Conservation (phyloP, 2,113 vertebrate species). For the Machaerirhynchus nigripectus region DNA sequence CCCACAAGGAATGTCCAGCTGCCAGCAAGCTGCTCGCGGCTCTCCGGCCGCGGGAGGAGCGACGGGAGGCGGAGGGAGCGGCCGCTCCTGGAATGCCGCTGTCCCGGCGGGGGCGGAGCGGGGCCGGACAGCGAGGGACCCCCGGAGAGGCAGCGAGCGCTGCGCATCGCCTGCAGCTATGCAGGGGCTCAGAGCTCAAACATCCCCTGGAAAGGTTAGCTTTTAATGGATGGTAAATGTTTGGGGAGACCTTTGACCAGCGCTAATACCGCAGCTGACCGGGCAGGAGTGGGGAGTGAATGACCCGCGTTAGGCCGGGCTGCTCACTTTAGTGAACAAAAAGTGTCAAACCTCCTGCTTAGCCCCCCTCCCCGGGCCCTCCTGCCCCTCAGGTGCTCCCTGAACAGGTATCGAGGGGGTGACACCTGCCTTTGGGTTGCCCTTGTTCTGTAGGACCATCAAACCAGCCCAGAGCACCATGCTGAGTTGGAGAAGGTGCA, state of each 20-base stretch:
- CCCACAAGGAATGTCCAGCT: conserved; percentile 58
- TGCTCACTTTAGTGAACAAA: conserved; percentile 21
- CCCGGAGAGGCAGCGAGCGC: neutral
- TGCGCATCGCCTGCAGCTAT: conserved; percentile 35
- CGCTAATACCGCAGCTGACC: conserved; percentile 57
- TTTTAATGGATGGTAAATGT: conserved; percentile 69
- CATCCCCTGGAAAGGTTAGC: conserved; percentile 42
- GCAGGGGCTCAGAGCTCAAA: neutral
- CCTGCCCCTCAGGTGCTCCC: neutral
- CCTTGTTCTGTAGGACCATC: neutral
- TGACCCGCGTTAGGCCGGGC: conserved; percentile 33
- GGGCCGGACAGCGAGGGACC: neutral
- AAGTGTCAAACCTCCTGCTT: neutral
- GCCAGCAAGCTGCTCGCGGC: neutral
- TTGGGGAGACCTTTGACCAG: conserved; percentile 70
- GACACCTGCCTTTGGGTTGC: neutral
- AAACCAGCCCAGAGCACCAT: neutral
- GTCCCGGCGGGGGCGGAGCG: neutral
- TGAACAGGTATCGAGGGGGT: neutral
- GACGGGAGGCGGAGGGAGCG: neutral
- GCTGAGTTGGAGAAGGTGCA: neutral
- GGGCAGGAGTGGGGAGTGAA: neutral
- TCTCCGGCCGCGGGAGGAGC: neutral
- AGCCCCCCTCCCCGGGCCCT: neutral
- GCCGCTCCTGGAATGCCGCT: conserved; percentile 7